Evolutionary conservation across 2,888 invertebrate species (phyloP).

Genomic region (Nomada fucata): DNA sequence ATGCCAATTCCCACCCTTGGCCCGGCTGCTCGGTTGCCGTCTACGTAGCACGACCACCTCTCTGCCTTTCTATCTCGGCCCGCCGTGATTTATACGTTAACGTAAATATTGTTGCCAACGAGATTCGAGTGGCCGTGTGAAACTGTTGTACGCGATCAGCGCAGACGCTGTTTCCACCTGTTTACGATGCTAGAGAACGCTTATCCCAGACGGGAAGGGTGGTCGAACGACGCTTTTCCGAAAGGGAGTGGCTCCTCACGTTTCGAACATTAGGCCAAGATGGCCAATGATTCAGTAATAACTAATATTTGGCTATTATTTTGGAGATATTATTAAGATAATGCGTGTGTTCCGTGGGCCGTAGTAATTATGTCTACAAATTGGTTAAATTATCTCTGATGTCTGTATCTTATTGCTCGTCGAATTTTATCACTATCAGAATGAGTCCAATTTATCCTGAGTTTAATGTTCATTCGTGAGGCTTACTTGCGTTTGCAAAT

Average conservation of each 20-base stretch:
- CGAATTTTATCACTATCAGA: no score
- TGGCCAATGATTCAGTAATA: no score
- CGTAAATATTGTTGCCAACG: slow-evolving; percentile 80
- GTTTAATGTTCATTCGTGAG: no score
- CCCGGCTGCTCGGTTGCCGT: slow-evolving; percentile 38
- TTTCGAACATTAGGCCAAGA: neutral
- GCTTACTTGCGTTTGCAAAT: no score
- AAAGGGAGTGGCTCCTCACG: slow-evolving; percentile 20
- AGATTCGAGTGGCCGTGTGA: slow-evolving; percentile 59
- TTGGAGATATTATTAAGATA: no score
- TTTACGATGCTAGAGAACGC: slow-evolving; percentile 40
- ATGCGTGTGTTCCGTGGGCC: no score
- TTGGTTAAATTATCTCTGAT: no score
- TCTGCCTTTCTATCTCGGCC: slow-evolving; percentile 49
- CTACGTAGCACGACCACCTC: slow-evolving; percentile 39
- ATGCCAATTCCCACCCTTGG: slow-evolving; percentile 80
- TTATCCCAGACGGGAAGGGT: neutral
- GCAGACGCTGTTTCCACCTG: slow-evolving; percentile 58
- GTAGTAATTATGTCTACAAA: no score
- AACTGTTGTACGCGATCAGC: slow-evolving; percentile 61
- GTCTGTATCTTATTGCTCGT: no score
- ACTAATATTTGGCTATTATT: no score
- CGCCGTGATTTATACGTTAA: slow-evolving; percentile 81
- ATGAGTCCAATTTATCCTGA: no score
- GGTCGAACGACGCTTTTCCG: slow-evolving; percentile 6